A percentile compares a stretch with the other conserved stretches of the same genome.
These are phyloP conservation scores for Xiphophorus birchmanni DNA, from an alignment of 2,797 vertebrate genomes.

Conservation along the genomic window DNA sequence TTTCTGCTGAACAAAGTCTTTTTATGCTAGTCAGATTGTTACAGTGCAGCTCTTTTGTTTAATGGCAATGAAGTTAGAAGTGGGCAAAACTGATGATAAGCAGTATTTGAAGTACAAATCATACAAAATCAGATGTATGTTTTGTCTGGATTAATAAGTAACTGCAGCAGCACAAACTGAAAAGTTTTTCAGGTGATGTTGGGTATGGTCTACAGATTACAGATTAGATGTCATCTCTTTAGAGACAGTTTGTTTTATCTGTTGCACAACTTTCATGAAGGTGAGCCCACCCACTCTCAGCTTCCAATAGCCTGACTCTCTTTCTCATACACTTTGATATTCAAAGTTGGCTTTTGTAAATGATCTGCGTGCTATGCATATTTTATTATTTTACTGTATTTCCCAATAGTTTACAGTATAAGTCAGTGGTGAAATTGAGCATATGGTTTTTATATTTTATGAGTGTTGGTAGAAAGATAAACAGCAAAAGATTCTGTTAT, in stretches of 20 bases:
- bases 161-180: neutral
- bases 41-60: no score
- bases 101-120: neutral
- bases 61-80: no score
- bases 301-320: neutral
- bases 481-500: neutral
- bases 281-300: neutral
- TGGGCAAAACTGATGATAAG: no score
- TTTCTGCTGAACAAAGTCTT: no score
- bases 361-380: neutral
- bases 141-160: neutral
- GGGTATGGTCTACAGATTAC: neutral
- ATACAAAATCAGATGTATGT: neutral
- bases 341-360: neutral
- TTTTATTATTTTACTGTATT: neutral
- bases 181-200: neutral
- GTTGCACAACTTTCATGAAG: no score
- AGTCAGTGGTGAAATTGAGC: neutral
- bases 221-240: no score
- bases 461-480: neutral
- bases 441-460: neutral
- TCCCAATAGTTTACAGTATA: neutral
- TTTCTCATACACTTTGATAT: neutral
- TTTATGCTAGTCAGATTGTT: no score
- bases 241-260: neutral